Evolutionary conservation across 1,140 invertebrate genomes (phyloP), one percentile per base, ranked within the genome.

Genomic region (Conus ventricosus): DNA sequence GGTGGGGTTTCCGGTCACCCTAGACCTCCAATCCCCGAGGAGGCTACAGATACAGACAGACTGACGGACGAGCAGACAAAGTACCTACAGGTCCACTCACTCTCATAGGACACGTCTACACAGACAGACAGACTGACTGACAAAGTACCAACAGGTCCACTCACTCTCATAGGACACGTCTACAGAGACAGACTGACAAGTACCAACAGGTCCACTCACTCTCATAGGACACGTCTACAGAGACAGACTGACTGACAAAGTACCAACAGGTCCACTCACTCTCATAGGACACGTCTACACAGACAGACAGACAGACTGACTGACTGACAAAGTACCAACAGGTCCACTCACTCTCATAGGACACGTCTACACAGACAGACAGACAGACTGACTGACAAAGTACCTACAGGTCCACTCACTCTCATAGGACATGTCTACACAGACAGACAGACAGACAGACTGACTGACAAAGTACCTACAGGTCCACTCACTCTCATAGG

Each of bases 121-220:
- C 13, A 85, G 53, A 85, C 6, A 85, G 54, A 11, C 23, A 85
- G 54, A 60, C 23, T 53, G 54, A 57, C 27, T 4, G 4, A 85
- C 54, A 60, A 51, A 39, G 39, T 39, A 60, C 57, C 8, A 15
- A 60, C 57, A 60, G 57, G 57, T 60, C 60, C 20, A 60, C 90
- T 90, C 91, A 93, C 92, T 90, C 54, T 90, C 85, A 63, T 89
- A 93, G n/a, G n/a, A n/a, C n/a, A n/a, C n/a, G n/a, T n/a, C 5
- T 13, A 85, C 13, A 85, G 53, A 85, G 54, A 11, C 23, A 85
- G 54, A 60, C 23, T 53, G 54, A 57, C 27, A 51, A 39, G 39
- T 39, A 60, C 57, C 8, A 15, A 60, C 57, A 60, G 57, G 57
- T 60, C 60, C 20, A 60, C 90, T 90, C 91, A 93, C 92, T 90